phyloP scores from a whole-genome alignment of 2,113 vertebrate species.

The Ceyx cyanopectus region DNA sequence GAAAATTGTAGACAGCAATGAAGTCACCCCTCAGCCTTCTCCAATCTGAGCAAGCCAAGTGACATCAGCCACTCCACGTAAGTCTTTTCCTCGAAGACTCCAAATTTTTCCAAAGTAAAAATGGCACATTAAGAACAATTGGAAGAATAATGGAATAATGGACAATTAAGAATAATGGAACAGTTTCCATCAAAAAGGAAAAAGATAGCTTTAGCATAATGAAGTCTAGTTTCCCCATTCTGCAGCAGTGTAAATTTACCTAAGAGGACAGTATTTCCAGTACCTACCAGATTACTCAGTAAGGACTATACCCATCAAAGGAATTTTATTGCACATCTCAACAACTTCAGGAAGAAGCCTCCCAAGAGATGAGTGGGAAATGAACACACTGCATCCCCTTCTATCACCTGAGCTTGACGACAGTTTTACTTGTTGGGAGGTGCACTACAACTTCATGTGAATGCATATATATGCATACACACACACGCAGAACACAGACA shows the following conservation, averaged over 20 bases:
- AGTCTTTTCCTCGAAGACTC: rapidly evolving
- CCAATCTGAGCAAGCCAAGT: neutral
- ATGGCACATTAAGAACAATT: neutral
- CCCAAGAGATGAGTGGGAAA: neutral
- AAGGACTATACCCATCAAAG: neutral
- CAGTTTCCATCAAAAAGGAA: neutral
- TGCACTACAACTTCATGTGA: no score
- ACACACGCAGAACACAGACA: neutral
- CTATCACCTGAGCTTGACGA: neutral
- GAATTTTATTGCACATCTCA: neutral
- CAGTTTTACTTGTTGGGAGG: neutral
- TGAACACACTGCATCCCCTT: neutral
- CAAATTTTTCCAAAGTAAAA: neutral
- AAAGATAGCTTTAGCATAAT: neutral
- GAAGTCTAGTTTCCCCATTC: neutral
- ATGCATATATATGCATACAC: rapidly evolving
- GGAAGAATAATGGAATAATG: no score
- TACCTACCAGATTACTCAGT: neutral
- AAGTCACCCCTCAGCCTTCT: neutral
- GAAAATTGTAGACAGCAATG: rapidly evolving
- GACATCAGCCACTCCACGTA: neutral
- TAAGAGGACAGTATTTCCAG: neutral
- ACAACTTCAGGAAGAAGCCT: neutral
- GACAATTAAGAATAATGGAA: neutral
- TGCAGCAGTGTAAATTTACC: neutral